These are phyloP conservation scores for Drosophila tripunctata DNA, from an alignment of 2,888 invertebrate species.

Conservation along the genomic window DNA sequence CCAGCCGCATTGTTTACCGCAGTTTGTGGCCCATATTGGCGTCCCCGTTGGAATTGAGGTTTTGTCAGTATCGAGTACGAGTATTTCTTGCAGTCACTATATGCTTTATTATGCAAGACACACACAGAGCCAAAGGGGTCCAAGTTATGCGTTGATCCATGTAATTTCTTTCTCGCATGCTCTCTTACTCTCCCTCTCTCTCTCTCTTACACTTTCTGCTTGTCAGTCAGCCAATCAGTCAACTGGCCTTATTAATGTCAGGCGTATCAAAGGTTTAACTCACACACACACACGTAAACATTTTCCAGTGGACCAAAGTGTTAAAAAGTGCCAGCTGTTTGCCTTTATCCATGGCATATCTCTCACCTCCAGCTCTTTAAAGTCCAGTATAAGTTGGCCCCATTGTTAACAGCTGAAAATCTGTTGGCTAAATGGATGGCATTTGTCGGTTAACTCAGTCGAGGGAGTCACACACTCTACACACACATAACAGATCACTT, in stretches of 20 bases:
- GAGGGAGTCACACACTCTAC: conserved; percentile 3
- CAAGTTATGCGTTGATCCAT: conserved; percentile 59
- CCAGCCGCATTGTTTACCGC: conserved; percentile 69
- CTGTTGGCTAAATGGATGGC: conserved; percentile 27
- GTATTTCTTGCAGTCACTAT: conserved; percentile 8
- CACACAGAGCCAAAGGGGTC: conserved; percentile 33
- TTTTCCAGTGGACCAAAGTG: conserved; percentile 7
- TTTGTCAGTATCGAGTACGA: conserved; percentile 8
- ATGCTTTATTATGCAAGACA: conserved; percentile 68
- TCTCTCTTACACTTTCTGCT: conserved; percentile 14
- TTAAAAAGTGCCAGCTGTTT: conserved; percentile 40
- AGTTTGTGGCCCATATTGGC: conserved; percentile 40
- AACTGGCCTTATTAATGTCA: conserved; percentile 71
- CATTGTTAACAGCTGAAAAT: conserved; percentile 30
- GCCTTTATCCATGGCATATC: conserved; percentile 3
- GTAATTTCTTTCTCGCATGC: conserved; percentile 56
- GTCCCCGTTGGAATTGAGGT: conserved; percentile 2
- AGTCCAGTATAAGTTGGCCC: conserved; percentile 5
- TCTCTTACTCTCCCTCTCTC: background rate
- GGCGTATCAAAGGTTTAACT: conserved; percentile 53
- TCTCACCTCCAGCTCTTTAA: background rate
- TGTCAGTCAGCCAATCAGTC: conserved; percentile 25
- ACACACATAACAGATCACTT: conserved; percentile 63
- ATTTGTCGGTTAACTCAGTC: conserved; percentile 21
- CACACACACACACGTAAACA: background rate